These are phyloP conservation scores for Nasonia vitripennis DNA, from an alignment of 1,140 invertebrate genomes.

Conservation along the genomic window DNA sequence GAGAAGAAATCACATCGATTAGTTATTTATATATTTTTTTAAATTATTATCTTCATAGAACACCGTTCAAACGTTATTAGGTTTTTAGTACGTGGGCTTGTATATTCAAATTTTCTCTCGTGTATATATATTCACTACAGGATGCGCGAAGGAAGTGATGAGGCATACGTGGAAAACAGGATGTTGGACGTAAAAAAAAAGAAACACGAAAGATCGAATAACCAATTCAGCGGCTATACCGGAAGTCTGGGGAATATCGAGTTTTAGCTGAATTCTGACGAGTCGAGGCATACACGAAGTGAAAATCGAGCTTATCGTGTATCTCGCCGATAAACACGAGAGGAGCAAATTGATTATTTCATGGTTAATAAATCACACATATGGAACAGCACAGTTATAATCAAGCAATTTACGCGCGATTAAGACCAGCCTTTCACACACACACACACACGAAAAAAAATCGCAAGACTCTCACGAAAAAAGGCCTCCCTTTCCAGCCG, in stretches of 20 bases:
- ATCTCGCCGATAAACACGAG: no score
- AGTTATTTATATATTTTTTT: background rate
- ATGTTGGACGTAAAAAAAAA: no score
- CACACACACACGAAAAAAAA: background rate
- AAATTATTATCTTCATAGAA: background rate
- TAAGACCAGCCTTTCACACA: background rate
- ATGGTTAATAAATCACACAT: slow-evolving; percentile 1
- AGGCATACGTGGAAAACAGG: no score
- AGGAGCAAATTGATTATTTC: background rate
- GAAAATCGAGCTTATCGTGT: background rate
- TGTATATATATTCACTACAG: no score
- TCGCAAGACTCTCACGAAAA: no score
- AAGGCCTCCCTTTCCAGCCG: no score
- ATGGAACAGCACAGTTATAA: background rate
- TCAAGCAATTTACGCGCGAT: background rate
- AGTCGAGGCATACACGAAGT: background rate
- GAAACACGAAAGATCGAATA: background rate
- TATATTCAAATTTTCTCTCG: background rate
- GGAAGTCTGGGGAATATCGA: slow-evolving; percentile 2
- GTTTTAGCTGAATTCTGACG: slow-evolving; percentile 1
- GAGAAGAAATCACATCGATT: slow-evolving; percentile 22
- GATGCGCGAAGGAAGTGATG: no score
- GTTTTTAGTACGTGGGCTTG: no score
- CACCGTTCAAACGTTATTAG: no score
- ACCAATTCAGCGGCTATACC: background rate